Evolutionary conservation across 2,113 vertebrate genomes (phyloP).

Genomic region (Piprites chloris): DNA sequence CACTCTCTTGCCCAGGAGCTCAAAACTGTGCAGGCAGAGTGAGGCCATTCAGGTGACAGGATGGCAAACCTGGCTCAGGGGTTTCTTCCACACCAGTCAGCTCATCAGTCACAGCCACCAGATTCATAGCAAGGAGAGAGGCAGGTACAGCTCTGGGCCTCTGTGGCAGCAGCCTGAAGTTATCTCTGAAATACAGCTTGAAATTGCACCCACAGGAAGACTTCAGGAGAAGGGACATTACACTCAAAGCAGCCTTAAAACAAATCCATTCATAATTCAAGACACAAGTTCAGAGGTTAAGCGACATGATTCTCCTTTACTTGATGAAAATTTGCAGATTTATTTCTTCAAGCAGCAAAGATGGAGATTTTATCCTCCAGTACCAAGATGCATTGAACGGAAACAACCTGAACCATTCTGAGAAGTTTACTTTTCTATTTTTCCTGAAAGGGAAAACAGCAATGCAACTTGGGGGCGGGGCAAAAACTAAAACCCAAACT

Average conservation of each 20-base stretch:
- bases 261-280: not conserved
- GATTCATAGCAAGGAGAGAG: not conserved
- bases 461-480: not conserved
- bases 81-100: not conserved
- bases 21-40: not conserved
- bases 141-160: not conserved
- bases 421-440: not conserved
- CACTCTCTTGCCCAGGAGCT: not conserved
- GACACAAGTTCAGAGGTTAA: not conserved
- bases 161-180: not conserved
- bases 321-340: fast-evolving
- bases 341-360: not conserved
- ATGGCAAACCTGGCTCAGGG: not conserved
- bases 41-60: not conserved
- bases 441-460: not conserved
- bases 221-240: not conserved
- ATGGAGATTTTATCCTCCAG: not conserved
- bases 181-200: not conserved
- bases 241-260: not conserved
- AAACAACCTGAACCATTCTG: not conserved
- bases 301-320: not conserved
- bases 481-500: not conserved
- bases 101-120: not conserved
- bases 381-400: not conserved
- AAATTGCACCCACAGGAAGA: not conserved